phyloP scores from a whole-genome alignment of 2,113 vertebrate species.

The Dasypus novemcinctus region DNA sequence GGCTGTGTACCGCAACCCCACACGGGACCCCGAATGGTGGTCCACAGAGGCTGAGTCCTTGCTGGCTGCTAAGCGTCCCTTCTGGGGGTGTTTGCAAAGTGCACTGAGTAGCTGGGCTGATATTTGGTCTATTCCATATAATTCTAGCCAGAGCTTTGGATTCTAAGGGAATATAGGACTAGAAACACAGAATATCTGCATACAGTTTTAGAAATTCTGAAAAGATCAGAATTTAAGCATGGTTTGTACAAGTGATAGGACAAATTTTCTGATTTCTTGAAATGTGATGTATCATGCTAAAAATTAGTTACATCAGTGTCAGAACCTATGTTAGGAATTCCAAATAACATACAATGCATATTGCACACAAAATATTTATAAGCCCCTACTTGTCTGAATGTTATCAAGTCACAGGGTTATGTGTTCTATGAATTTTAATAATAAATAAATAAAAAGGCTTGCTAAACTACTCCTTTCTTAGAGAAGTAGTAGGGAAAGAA shows the following conservation, averaged over 20 bases:
- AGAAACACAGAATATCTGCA: background rate
- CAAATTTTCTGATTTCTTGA: background rate
- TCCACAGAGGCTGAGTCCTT: background rate
- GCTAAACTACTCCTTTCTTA: background rate
- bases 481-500: background rate
- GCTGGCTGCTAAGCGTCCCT: background rate
- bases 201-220: background rate
- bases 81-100: background rate
- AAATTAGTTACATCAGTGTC: background rate
- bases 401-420: background rate
- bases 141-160: background rate
- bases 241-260: background rate
- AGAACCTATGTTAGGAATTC: background rate
- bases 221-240: background rate
- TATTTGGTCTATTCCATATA: background rate
- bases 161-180: background rate
- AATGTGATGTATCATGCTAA: background rate
- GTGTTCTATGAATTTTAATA: conserved; percentile 17
- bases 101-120: fast-evolving
- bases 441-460: background rate
- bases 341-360: background rate
- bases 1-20: conserved; percentile 10
- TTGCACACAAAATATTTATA: background rate
- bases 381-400: background rate
- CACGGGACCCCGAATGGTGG: conserved; percentile 23